Base-by-base conservation (phyloP, 2,888 invertebrate genomes). In the Hydrotaea cyrtoneurina region DNA sequence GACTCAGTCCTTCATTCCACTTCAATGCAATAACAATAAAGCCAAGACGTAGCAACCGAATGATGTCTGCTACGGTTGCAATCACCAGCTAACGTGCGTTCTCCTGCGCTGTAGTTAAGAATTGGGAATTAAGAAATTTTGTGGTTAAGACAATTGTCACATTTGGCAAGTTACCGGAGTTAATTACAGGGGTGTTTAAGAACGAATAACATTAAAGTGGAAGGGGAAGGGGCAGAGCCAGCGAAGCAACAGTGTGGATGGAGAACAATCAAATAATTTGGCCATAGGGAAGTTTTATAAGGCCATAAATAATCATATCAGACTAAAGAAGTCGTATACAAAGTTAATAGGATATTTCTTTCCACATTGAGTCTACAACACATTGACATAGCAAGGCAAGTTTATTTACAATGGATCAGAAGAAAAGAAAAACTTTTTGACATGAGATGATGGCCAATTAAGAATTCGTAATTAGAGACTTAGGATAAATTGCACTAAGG, bases 71-170 rank as follows among this genome's bases (percentile, higher is more conserved):
- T 36, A n/a, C 64, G 64, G 36, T 36, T 36, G 66, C 36, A 66
- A 66, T 66, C 43, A 17, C 39, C 59, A 11, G 26, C 15, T 15
- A 66, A 66, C 66, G 43, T 66, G 66, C 1, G 66, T 66, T 64
- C 31, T 59, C 19, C 57, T 23, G 15, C 23, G 59, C 4, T 62
- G 59, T 62, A 11, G 23, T 59, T 26, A 59, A 26, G 59, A 15
- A 59, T 59, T 59, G 13, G 66, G n/a, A 80, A 74, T 83, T 78
- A 80, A 78, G 80, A 75, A 71, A 83, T 64, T 66, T 66, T 55
- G 46, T 71, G 74, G 80, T 64, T 46, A 78, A 75, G 74, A 71
- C 36, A 59, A 26, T 69, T 83, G 83, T 64, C 66, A 31, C n/a
- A 50, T 31, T 79, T 13, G 50, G 19, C 17, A 76, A 36, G 46